Base-by-base conservation (phyloP, 2,888 invertebrate species). In the Diabrotica balteata region DNA sequence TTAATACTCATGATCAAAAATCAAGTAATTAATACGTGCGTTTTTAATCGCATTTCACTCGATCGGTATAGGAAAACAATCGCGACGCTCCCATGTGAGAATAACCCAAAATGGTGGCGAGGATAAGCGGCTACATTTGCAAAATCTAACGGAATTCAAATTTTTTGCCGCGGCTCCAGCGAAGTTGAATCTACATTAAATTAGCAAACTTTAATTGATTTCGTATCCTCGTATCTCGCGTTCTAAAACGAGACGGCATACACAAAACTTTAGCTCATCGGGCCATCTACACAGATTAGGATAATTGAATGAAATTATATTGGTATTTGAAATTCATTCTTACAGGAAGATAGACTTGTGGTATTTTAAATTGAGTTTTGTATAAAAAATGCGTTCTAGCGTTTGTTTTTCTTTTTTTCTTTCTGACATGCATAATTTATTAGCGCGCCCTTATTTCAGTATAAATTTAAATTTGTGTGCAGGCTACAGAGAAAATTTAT, bases 261-360 rank as follows among this genome's bases (percentile, higher is more conserved):
- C 32, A 57, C 55, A 55, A 62, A 47, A 68, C 46, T 54, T 52
- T 46, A 52, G 57, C 46, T 58, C 42, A 63, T 55, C 66, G 58
- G 59, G 49, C 68, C 57, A 66, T 62, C 66, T 66, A 59, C 63
- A 46, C 55, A 57, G 63, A 66, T 69, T 66, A 57, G 55, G 63
- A 69, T 69, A 69, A 69, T 63, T 66, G 69, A 66, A 66, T 63
- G 59, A 60, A 60, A 66, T 59, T 63, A 63, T 62, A 69, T 69
- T 54, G 55, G 55, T 63, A 60, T 66, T 64, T 64, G 61, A 61
- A 53, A 49, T 11, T 45, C 61, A 53, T 61, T 17, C 57, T 57
- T 49, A 47, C 7, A 53, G 55, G 44, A 57, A 49, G 49, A 55
- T 62, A 44, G 43, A 44, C 59, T 51, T 11, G 17, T 50, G 51